These are phyloP conservation scores for Aphelenchoides fujianensis DNA, from an alignment of 1,140 invertebrate genomes.

Conservation along the genomic window DNA sequence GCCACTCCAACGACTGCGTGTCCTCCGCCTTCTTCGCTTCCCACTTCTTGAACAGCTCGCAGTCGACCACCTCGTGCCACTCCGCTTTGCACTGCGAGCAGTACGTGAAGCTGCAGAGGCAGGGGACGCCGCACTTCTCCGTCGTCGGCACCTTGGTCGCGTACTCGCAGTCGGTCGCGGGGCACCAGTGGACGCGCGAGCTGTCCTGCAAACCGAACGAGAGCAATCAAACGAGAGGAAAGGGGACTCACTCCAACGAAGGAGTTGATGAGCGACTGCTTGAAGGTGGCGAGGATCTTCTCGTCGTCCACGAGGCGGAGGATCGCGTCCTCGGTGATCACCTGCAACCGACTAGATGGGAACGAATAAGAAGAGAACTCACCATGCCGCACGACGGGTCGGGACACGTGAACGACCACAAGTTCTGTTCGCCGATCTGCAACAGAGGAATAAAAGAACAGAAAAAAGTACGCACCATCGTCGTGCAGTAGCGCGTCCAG, in stretches of 20 bases:
- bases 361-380: too few relatives aligned
- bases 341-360: too few relatives aligned
- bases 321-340: neutral
- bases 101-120: conserved; percentile 84
- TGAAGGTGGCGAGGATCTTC: neutral
- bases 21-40: conserved; percentile 98
- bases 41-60: conserved; percentile 85
- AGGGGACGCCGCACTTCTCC: conserved; percentile 87
- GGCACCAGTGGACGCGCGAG: conserved; percentile 89
- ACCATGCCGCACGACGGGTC: too few relatives aligned
- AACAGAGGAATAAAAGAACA: neutral
- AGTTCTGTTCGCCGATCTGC: neutral
- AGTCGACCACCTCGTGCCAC: conserved; percentile 97
- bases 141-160: conserved; percentile 88
- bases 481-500: conserved; percentile 93
- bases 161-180: conserved; percentile 90
- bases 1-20: conserved; percentile 94
- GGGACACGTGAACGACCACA: neutral
- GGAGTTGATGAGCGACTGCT: conserved; percentile 37
- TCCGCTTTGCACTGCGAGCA: conserved; percentile 92
- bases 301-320: neutral
- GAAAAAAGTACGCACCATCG: conserved; percentile 76
- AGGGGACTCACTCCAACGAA: conserved; percentile 74
- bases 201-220: too few relatives aligned
- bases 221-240: too few relatives aligned